Conservation (phyloP, 2,113 vertebrate species). For the Mesoclemmys tuberculata region DNA sequence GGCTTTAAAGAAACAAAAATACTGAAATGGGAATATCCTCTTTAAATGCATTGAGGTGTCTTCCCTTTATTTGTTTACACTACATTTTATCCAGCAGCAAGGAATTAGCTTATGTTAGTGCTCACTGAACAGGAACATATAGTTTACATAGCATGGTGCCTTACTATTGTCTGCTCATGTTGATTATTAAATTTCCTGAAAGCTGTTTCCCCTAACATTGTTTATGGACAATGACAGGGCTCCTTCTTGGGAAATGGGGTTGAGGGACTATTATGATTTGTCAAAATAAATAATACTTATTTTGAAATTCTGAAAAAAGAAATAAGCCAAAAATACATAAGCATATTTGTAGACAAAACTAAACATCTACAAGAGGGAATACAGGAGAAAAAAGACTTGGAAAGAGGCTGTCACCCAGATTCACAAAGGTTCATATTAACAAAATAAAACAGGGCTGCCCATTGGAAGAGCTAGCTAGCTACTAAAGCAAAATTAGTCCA, state of each 20-base stretch:
- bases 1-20: not conserved
- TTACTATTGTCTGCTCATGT: not conserved
- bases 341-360: not conserved
- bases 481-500: not conserved
- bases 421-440: not conserved
- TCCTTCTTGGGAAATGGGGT: not conserved
- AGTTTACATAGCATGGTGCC: not conserved
- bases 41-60: not conserved
- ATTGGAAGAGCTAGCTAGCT: not conserved
- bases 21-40: not conserved
- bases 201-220: accelerated
- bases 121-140: not conserved
- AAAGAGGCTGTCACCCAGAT: too few relatives aligned
- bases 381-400: not conserved
- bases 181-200: not conserved
- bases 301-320: not conserved
- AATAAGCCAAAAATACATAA: not conserved
- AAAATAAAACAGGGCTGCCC: not conserved
- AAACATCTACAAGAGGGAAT: not conserved
- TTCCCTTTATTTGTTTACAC: not conserved
- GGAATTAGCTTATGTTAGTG: not conserved
- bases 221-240: not conserved
- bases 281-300: not conserved
- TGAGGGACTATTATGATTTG: not conserved
- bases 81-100: not conserved